Conservation (phyloP, 1,140 invertebrate genomes). For the Apis mellifera region Amel_HAv3.1 CM009940.2:2783001-2783500, state of each 20-base stretch:
- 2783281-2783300: not conserved
- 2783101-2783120: slow-evolving; percentile 1
- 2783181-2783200: not conserved
- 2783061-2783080: not conserved
- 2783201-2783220: slow-evolving; percentile 7
- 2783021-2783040: not conserved
- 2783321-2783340: slow-evolving; percentile 33
- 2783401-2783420: not conserved
- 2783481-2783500: slow-evolving; percentile 1
- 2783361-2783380: not conserved
- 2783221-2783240: slow-evolving; percentile 36
- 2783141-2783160: not conserved
- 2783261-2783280: not conserved
- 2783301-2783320: slow-evolving; percentile 29
- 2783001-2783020: slow-evolving; percentile 1
- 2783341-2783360: slow-evolving; percentile 45
- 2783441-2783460: slow-evolving; percentile 14
- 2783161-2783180: not conserved
- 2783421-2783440: not conserved
- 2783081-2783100: slow-evolving; percentile 29
- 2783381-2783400: not conserved
- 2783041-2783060: not conserved
- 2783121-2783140: not conserved
- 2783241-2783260: not conserved
- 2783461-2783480: slow-evolving; percentile 28